phyloP scores from a whole-genome alignment of 2,888 invertebrate genomes.

The Andrena haemorrhoa region DNA sequence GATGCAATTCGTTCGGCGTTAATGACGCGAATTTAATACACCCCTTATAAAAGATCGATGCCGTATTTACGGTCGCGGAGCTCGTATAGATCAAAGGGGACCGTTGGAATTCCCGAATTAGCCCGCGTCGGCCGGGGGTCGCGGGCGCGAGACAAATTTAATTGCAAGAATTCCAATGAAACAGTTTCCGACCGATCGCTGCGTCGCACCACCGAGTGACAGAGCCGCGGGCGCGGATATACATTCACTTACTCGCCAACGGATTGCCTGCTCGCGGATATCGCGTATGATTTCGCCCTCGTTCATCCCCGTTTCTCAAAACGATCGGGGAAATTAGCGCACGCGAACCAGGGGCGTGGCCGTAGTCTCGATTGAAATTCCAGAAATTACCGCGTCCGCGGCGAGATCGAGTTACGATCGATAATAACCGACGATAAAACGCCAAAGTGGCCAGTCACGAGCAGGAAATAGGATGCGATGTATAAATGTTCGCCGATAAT shows the following conservation, averaged over 20 bases:
- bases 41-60: neutral
- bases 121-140: neutral
- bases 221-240: neutral
- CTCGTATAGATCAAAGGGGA: neutral
- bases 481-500: neutral
- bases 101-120: conserved; percentile 8
- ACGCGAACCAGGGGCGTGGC: neutral
- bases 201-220: neutral
- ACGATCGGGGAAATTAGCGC: conserved; percentile 13
- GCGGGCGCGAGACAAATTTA: conserved; percentile 10
- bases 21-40: neutral
- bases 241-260: conserved; percentile 15
- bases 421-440: neutral
- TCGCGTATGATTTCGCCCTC: conserved; percentile 17
- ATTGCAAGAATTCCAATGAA: conserved; percentile 19
- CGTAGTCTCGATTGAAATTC: neutral
- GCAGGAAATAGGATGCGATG: neutral
- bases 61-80: neutral
- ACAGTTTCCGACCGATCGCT: conserved; percentile 12
- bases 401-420: neutral
- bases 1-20: neutral
- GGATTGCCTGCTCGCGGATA: conserved; percentile 34
- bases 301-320: neutral
- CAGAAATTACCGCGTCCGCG: neutral
- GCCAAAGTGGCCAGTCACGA: neutral